These are phyloP conservation scores for Hucho hucho DNA, from an alignment of 2,113 vertebrate species.

Conservation along the genomic window DNA sequence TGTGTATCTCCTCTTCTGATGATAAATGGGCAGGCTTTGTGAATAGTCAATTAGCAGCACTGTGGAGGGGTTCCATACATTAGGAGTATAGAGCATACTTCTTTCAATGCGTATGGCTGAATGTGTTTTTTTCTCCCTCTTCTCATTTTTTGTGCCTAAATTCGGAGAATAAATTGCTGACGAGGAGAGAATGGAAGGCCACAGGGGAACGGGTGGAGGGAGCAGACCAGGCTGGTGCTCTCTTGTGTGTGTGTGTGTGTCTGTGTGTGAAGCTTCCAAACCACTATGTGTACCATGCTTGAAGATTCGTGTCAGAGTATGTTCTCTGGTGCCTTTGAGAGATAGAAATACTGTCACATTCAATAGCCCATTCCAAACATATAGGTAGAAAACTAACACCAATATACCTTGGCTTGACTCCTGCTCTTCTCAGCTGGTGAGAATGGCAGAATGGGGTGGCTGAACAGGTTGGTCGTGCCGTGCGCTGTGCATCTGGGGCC, in stretches of 20 bases:
- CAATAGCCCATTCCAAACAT: neutral
- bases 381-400: neutral
- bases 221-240: slow-evolving; percentile 13
- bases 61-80: slow-evolving; percentile 6
- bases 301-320: too few species aligned
- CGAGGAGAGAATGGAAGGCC: slow-evolving; percentile 38
- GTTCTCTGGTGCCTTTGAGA: too few species aligned
- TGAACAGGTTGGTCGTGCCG: neutral
- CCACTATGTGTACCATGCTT: neutral
- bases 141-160: slow-evolving; percentile 32
- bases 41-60: slow-evolving; percentile 8
- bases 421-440: neutral
- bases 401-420: neutral
- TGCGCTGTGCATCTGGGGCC: neutral
- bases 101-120: slow-evolving; percentile 10
- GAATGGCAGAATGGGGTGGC: neutral
- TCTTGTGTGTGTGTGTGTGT: slow-evolving; percentile 15
- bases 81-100: slow-evolving; percentile 1
- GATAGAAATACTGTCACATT: neutral
- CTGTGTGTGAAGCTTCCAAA: neutral
- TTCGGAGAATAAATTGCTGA: slow-evolving; percentile 58
- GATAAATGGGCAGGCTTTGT: slow-evolving; percentile 9
- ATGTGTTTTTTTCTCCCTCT: neutral
- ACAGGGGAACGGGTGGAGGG: slow-evolving; percentile 26
- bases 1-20: neutral